Percentiles rank a stretch among this genome's conserved stretches.
Conservation (phyloP, 2,888 invertebrate species). For the Phorcus lineatus region DNA sequence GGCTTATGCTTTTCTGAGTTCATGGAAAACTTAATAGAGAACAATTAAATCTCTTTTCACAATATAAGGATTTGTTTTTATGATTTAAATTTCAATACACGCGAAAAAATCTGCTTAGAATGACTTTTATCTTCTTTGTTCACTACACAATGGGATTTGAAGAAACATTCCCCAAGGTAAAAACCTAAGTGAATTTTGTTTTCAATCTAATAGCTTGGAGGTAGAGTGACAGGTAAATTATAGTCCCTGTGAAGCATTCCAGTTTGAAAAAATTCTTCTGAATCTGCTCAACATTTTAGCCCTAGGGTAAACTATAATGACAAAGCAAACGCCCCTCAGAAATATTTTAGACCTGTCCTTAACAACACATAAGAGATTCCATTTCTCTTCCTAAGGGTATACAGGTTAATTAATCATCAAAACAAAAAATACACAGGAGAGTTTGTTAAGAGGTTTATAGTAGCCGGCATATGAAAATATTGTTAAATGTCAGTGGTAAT, state of each 20-base stretch:
- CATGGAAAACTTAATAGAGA: neutral
- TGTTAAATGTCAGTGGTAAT: neutral
- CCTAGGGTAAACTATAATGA: neutral
- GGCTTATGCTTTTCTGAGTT: too few relatives aligned
- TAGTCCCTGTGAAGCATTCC: too few relatives aligned
- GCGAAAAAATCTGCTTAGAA: neutral
- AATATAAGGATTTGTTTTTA: neutral
- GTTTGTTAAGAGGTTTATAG: neutral
- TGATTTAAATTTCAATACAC: neutral
- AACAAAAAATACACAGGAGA: neutral
- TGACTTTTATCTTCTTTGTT: conserved; percentile 3
- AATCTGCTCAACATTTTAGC: neutral
- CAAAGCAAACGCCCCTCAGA: neutral
- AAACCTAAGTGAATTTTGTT: neutral
- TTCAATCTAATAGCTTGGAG: neutral
- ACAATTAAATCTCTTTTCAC: neutral
- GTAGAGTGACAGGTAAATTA: too few relatives aligned
- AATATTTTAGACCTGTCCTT: neutral
- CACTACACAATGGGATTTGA: neutral
- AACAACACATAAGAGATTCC: neutral
- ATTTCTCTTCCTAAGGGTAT: neutral
- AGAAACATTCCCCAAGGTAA: neutral
- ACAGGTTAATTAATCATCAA: neutral
- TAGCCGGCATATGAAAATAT: neutral
- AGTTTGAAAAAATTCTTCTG: too few relatives aligned